A percentile compares a stretch with the other conserved stretches of the same genome.
Evolutionary conservation across 1,140 invertebrate species (phyloP).

Genomic region (Leptoteleia sp.): DNA sequence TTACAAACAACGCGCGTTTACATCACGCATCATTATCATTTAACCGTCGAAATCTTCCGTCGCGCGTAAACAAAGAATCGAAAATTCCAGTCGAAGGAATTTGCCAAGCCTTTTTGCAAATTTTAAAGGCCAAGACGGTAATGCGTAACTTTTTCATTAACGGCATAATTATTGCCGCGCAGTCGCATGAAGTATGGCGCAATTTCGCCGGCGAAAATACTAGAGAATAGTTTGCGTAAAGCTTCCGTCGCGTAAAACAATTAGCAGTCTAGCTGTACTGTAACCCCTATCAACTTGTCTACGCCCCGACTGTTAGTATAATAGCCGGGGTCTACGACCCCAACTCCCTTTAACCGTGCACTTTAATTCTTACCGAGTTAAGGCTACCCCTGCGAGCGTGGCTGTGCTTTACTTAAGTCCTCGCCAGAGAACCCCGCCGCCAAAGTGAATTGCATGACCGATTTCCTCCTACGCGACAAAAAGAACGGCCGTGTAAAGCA

Average conservation of each 20-base stretch:
- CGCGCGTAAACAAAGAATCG: too few species aligned
- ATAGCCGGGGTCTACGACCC: slow-evolving; percentile 68
- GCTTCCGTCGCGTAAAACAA: slow-evolving; percentile 72
- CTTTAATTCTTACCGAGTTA: slow-evolving; percentile 74
- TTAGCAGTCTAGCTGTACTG: slow-evolving; percentile 68
- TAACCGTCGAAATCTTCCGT: too few species aligned
- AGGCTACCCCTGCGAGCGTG: slow-evolving; percentile 64
- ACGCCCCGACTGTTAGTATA: slow-evolving; percentile 75
- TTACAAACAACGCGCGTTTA: too few species aligned
- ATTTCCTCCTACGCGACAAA: slow-evolving; percentile 39
- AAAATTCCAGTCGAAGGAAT: too few species aligned
- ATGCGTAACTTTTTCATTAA: slow-evolving; percentile 56
- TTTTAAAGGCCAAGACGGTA: too few species aligned
- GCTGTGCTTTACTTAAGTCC: slow-evolving; percentile 65
- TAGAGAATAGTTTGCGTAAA: slow-evolving; percentile 68
- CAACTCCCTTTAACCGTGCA: slow-evolving; percentile 68
- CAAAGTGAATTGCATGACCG: slow-evolving; percentile 64
- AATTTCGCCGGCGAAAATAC: slow-evolving; percentile 64
- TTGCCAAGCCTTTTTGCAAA: too few species aligned
- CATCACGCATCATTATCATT: too few species aligned
- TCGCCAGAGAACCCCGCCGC: slow-evolving; percentile 49
- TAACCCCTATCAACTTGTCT: slow-evolving; percentile 70
- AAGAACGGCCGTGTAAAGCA: slow-evolving; percentile 27
- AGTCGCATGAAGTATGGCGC: slow-evolving; percentile 46
- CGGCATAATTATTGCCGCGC: slow-evolving; percentile 48